These are phyloP conservation scores for Sussaba pulchella DNA, from an alignment of 2,888 invertebrate species.

Conservation along the genomic window DNA sequence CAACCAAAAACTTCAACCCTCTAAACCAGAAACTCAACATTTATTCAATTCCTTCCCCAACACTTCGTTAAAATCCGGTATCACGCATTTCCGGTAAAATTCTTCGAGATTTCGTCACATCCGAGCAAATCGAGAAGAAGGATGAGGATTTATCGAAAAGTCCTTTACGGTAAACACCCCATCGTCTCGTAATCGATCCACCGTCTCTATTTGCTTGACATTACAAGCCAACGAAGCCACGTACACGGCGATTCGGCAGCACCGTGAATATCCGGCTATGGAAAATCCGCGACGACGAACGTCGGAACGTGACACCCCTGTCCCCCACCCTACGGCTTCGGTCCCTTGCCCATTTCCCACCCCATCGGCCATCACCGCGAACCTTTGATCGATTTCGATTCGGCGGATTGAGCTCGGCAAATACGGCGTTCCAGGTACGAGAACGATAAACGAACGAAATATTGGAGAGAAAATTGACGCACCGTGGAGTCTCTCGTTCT, in stretches of 20 bases:
- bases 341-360: not conserved
- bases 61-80: too few relatives aligned
- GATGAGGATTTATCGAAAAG: not conserved
- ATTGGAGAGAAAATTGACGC: constrained; percentile 56
- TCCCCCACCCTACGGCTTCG: too few relatives aligned
- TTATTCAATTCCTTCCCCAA: too few relatives aligned
- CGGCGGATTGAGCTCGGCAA: constrained; percentile 61
- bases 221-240: constrained; percentile 29
- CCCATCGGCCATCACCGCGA: not conserved
- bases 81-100: too few relatives aligned
- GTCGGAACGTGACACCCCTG: constrained; percentile 30
- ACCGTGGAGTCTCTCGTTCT: constrained; percentile 12
- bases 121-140: too few relatives aligned
- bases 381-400: constrained; percentile 64
- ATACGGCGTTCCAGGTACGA: constrained; percentile 49
- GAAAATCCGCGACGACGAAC: constrained; percentile 23
- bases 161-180: not conserved
- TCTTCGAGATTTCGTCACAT: too few relatives aligned
- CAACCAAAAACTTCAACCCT: too few relatives aligned
- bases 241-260: constrained; percentile 12
- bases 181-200: constrained; percentile 1
- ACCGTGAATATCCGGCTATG: not conserved
- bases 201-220: constrained; percentile 28
- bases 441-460: constrained; percentile 63
- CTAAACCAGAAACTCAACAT: too few relatives aligned